Evolutionary conservation across 2,797 vertebrate genomes (phyloP).

Genomic region (Pelochelys cantorii): DNA sequence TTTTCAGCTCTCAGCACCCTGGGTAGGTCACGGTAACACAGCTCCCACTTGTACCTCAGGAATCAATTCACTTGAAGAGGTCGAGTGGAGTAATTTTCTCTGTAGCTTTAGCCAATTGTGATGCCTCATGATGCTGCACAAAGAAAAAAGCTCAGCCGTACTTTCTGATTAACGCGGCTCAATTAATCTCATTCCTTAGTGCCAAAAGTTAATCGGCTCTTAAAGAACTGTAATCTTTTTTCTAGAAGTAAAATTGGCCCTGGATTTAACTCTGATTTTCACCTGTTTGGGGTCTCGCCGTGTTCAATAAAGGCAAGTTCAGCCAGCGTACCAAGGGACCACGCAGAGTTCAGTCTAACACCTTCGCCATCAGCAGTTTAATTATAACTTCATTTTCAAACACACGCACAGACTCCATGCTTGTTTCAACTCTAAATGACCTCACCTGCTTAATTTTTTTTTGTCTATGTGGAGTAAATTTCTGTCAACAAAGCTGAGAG

Average conservation of each 20-base stretch:
- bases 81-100: slow-evolving; percentile 31
- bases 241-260: slow-evolving; percentile 58
- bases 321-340: slow-evolving; percentile 82
- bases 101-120: slow-evolving; percentile 41
- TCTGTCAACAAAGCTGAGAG: slow-evolving; percentile 75
- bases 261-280: slow-evolving; percentile 62
- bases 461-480: slow-evolving; percentile 64
- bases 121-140: background rate
- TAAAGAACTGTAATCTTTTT: slow-evolving; percentile 57
- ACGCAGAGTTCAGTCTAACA: slow-evolving; percentile 83
- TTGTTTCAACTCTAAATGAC: slow-evolving; percentile 81
- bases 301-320: slow-evolving; percentile 73
- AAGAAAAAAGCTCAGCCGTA: slow-evolving; percentile 47
- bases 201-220: slow-evolving; percentile 6
- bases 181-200: slow-evolving; percentile 47
- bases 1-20: slow-evolving; percentile 28
- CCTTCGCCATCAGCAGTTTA: slow-evolving; percentile 65
- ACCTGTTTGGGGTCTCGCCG: slow-evolving; percentile 76
- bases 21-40: background rate
- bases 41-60: background rate
- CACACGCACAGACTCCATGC: slow-evolving; percentile 47
- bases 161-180: slow-evolving; percentile 65
- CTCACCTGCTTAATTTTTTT: slow-evolving; percentile 75
- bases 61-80: slow-evolving; percentile 28
- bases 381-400: slow-evolving; percentile 70